A percentile compares a stretch with the other conserved stretches of the same genome.
phyloP scores from a whole-genome alignment of 2,888 invertebrate genomes.

The Rhamphomyia laevipes region DNA sequence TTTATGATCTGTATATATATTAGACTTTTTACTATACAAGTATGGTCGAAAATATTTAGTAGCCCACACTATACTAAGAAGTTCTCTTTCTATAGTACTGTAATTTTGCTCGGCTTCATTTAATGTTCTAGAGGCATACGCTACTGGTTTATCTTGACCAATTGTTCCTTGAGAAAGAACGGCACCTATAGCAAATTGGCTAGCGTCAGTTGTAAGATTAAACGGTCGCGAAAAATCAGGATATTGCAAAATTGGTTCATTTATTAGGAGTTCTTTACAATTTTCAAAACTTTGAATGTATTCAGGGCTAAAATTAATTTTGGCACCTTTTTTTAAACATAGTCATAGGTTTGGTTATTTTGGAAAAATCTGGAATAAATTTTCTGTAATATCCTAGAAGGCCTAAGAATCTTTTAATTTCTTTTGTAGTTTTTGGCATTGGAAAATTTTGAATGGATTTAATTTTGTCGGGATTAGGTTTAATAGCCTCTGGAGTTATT shows the following conservation, averaged over 20 bases:
- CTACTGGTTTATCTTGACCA: conserved; percentile 15
- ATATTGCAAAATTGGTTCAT: too few relatives aligned
- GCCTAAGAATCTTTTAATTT: too few relatives aligned
- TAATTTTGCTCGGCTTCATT: conserved; percentile 18
- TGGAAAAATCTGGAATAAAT: too few relatives aligned
- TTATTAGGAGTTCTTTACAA: too few relatives aligned
- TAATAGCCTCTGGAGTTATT: conserved; percentile 6
- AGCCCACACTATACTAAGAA: conserved; percentile 25
- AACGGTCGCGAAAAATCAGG: too few relatives aligned
- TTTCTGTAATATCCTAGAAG: too few relatives aligned
- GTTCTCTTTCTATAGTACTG: conserved; percentile 25
- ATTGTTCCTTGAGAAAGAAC: conserved; percentile 19
- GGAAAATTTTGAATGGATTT: conserved; percentile 1
- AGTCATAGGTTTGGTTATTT: conserved; percentile 16
- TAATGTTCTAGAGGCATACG: conserved; percentile 20
- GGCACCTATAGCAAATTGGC: conserved; percentile 20
- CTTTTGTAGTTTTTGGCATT: too few relatives aligned
- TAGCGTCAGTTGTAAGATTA: too few relatives aligned
- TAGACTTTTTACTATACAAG: conserved; percentile 26
- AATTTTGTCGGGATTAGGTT: conserved; percentile 9
- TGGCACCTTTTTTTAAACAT: conserved; percentile 8
- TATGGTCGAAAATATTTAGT: conserved; percentile 27
- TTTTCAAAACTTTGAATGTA: conserved; percentile 18
- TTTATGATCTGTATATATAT: conserved; percentile 31
- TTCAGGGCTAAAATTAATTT: conserved; percentile 21